A percentile compares a stretch with the other conserved stretches of the same genome.
Conservation (phyloP, 2,797 vertebrate species). For the Chelonia mydas region DNA sequence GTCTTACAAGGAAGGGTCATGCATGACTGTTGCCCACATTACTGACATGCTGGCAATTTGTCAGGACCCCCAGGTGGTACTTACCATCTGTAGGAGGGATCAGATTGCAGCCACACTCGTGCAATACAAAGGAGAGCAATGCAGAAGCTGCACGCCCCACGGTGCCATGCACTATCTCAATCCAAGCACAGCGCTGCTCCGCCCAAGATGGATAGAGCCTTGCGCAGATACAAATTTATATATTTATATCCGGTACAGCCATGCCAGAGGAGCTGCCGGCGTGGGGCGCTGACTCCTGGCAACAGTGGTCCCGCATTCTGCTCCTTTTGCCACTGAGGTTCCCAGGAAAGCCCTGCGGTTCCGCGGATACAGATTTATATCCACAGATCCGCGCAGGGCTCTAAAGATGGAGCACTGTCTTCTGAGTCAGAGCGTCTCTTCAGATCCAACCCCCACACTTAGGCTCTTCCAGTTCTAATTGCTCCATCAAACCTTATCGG, state of each 20-base stretch:
- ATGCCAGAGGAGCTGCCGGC: no score
- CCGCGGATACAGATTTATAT: no score
- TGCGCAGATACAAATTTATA: no score
- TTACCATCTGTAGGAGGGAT: not conserved
- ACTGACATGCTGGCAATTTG: not conserved
- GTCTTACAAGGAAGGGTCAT: not conserved
- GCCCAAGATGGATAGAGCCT: no score
- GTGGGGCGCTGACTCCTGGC: no score
- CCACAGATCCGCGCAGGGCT: no score
- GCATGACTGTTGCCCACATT: not conserved
- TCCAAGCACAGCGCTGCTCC: not conserved
- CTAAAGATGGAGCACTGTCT: not conserved
- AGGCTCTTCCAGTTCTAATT: not conserved
- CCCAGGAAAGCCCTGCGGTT: no score
- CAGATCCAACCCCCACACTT: not conserved
- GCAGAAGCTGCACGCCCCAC: not conserved
- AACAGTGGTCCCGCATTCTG: no score
- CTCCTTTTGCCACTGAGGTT: no score
- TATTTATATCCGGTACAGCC: no score
- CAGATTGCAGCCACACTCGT: no score
- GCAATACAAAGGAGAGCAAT: not conserved
- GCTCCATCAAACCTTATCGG: not conserved
- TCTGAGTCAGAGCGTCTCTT: not conserved
- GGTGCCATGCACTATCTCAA: rapidly evolving
- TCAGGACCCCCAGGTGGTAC: not conserved